Conservation (phyloP, 1,140 invertebrate species). For the Scaptomyza graminum region DNA sequence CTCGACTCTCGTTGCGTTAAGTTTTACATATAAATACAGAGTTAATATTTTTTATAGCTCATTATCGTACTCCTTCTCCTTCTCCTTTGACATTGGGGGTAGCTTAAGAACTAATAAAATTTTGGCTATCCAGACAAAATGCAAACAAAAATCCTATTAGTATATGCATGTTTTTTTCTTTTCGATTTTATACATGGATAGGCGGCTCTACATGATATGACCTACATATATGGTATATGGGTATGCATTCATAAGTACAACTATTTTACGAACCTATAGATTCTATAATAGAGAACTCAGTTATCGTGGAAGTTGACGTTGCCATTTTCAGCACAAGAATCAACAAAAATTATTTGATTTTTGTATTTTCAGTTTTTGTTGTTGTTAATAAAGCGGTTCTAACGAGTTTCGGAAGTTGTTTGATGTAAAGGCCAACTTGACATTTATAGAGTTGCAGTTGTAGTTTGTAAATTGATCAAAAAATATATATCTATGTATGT, state of each 20-base stretch:
- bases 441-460: slow-evolving; percentile 30
- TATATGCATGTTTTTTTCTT: slow-evolving; percentile 3
- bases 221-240: slow-evolving; percentile 16
- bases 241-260: slow-evolving; percentile 32
- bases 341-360: slow-evolving; percentile 20
- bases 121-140: slow-evolving; percentile 11
- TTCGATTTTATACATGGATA: slow-evolving; percentile 28
- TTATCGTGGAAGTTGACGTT: slow-evolving; percentile 47
- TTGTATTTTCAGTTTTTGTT: too few species aligned
- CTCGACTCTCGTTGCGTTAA: slow-evolving; percentile 18
- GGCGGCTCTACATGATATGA: slow-evolving; percentile 17
- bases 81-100: slow-evolving; percentile 12
- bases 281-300: slow-evolving; percentile 48
- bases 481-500: slow-evolving; percentile 41
- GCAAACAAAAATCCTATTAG: not conserved
- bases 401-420: slow-evolving; percentile 27
- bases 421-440: slow-evolving; percentile 30
- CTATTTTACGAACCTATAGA: slow-evolving; percentile 42
- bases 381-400: slow-evolving; percentile 35
- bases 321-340: slow-evolving; percentile 31
- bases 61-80: slow-evolving; percentile 10
- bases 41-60: slow-evolving; percentile 10
- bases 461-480: slow-evolving; percentile 68
- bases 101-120: slow-evolving; percentile 27
- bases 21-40: slow-evolving; percentile 47